Conservation (phyloP, 2,888 invertebrate species). For the Gnatocerus cornutus region DNA sequence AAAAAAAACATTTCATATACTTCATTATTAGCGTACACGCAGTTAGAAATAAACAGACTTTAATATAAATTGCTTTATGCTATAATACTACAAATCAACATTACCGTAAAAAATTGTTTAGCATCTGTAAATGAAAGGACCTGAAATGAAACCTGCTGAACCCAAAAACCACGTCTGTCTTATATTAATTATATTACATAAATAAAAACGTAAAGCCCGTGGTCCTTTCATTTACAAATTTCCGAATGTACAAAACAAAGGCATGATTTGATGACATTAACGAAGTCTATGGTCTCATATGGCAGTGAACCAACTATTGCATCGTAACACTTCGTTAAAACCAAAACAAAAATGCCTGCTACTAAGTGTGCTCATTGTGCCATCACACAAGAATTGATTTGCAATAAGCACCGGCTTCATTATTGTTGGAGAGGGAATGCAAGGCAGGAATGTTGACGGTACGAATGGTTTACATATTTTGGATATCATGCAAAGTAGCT, state of each 20-base stretch:
- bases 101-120: slow-evolving; percentile 33
- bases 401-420: slow-evolving; percentile 49
- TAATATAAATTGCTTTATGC: slow-evolving; percentile 64
- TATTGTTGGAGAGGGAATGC: slow-evolving; percentile 49
- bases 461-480: slow-evolving; percentile 88
- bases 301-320: slow-evolving; percentile 65
- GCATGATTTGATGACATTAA: slow-evolving; percentile 36
- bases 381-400: slow-evolving; percentile 29
- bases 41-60: slow-evolving; percentile 65
- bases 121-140: slow-evolving; percentile 42
- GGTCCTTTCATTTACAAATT: slow-evolving; percentile 42
- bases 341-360: slow-evolving; percentile 31
- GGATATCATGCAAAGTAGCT: slow-evolving; percentile 98
- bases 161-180: slow-evolving; percentile 44
- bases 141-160: slow-evolving; percentile 23
- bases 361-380: slow-evolving; percentile 41
- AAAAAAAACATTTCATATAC: slow-evolving; percentile 61
- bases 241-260: slow-evolving; percentile 39
- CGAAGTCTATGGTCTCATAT: slow-evolving; percentile 56
- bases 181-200: slow-evolving; percentile 46
- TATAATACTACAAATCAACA: slow-evolving; percentile 49
- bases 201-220: slow-evolving; percentile 31
- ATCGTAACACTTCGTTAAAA: slow-evolving; percentile 55
- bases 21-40: slow-evolving; percentile 38
- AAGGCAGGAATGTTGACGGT: slow-evolving; percentile 44